Evolutionary conservation across 2,888 invertebrate species (phyloP), one percentile per base, ranked within the genome.

Genomic region (Aleiodes alternator): DNA sequence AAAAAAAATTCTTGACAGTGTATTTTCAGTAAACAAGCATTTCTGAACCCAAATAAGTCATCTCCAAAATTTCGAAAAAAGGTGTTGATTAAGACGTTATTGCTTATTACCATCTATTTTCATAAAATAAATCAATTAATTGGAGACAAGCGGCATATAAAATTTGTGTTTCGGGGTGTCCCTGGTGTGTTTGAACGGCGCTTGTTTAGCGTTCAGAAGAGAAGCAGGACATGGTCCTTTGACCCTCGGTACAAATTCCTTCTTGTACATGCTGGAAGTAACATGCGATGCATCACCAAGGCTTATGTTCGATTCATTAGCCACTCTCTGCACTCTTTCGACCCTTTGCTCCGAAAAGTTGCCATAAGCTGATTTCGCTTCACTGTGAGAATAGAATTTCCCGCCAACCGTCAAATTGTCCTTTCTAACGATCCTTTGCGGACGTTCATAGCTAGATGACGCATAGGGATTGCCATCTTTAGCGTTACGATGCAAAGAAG

Each of bases 121-220:
- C 34, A 23, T 23, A 34, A 34, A 34, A 34, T n/a, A 34, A 4
- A 3, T 6, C 0, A 31, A 70, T 83, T 79, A 90, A 80, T 89
- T 92, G 53, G 91, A 91, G 77, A 92, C 91, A 87, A 93, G 92
- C 2, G 94, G 92, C 87, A 95, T 92, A 87, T 96, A 96, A 88
- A 96, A 96, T 88, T 95, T 96, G 89, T 96, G 96, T 85, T 95
- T 94, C 82, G 94, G 94, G 11, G 96, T 95, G 88, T 96, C 95
- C 79, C 96, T 92, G 34, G 96, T 96, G 85, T 96, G 96, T 89
- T 95, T 95, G 90, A 94, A 96, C 16, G 95, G 95, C 74, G 95
- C 94, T 79, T 93, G 92, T 74, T 94, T 93, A 53, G 94, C 92
- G 84, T 96, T 95, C 72, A 96, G 92, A 79, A 96, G 91, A 48